Evolutionary conservation across 2,797 vertebrate genomes (phyloP), one percentile per base, ranked within the genome.

Genomic region (Lacerta bilineata): DNA sequence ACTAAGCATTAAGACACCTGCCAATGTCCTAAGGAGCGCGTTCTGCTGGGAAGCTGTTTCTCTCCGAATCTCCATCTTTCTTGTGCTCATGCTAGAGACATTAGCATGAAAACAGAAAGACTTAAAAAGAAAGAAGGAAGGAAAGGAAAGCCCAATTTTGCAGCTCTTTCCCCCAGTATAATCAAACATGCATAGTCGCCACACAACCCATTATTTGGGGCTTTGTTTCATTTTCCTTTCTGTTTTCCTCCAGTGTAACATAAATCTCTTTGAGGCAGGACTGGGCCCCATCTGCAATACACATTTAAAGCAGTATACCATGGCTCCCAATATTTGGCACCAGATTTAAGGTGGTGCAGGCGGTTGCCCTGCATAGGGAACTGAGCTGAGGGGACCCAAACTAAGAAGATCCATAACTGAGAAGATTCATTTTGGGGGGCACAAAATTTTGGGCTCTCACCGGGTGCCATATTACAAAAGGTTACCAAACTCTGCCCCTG

Each of bases 41-140:
- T 81, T 36, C 82, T 89, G 23, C 39, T 89, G 90, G 92, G 91
- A 92, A 84, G 92, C 86, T 90, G 89, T 92, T 86, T 88, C 89
- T 91, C 88, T 92, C 90, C 33, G 8, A 77, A 66, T 83, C 83
- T 66, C 89, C 82, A n/a, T 71, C 88, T 77, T 91, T 93, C 93
- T 88, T 93, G 93, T 88, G 90, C 88, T 93, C 85, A 90, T 92
- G 91, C 29, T 86, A 69, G 74, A 78, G 66, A 46, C 50, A 93
- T 95, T 95, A 93, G 81, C 92, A 95, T 94, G 85, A 94, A 81
- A 95, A 95, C 78, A 86, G 87, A 8, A 83, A 68, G 84, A 85
- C 84, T 87, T 88, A 64, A 64, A 64, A 61, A 3, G 43, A 43
- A 43, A 43, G 3, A 17, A 10, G 76, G 83, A 77, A 80, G 55